phyloP scores from a whole-genome alignment of 2,888 invertebrate genomes.

The Homarus gammarus region DNA sequence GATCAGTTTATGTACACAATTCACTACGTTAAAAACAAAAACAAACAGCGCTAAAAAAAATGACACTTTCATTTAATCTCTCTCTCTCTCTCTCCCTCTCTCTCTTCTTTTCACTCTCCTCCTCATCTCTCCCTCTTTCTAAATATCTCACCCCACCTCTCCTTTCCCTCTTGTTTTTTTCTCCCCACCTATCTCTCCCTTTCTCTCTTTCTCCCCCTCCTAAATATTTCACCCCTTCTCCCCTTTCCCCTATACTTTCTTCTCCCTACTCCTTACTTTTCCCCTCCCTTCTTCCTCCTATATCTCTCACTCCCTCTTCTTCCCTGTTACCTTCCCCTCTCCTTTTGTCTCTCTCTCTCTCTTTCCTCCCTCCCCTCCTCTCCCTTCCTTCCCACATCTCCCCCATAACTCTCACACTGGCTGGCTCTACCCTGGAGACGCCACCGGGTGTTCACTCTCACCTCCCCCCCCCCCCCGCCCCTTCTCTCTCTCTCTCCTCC shows the following conservation, averaged over 20 bases:
- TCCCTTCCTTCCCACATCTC: neutral
- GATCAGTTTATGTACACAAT: too few relatives aligned
- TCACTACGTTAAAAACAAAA: too few relatives aligned
- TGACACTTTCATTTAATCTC: too few relatives aligned
- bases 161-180: neutral
- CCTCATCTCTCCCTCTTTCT: neutral
- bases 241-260: neutral
- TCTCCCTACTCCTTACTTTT: neutral
- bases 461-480: neutral
- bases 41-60: too few relatives aligned
- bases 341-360: neutral
- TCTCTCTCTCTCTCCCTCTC: slow-evolving; percentile 10
- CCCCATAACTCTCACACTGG: slow-evolving; percentile 7
- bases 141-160: neutral
- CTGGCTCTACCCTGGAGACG: slow-evolving; percentile 19
- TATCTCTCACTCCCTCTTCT: neutral
- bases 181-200: neutral
- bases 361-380: neutral
- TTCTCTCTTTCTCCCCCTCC: neutral
- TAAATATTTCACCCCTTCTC: neutral
- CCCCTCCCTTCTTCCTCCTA: neutral
- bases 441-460: neutral
- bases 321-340: neutral
- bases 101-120: too few relatives aligned
- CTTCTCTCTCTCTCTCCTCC: neutral